Percentiles rank a stretch among this genome's conserved stretches.
Conservation (phyloP, 2,113 vertebrate species). For the Syngnathoides biaculeatus region DNA sequence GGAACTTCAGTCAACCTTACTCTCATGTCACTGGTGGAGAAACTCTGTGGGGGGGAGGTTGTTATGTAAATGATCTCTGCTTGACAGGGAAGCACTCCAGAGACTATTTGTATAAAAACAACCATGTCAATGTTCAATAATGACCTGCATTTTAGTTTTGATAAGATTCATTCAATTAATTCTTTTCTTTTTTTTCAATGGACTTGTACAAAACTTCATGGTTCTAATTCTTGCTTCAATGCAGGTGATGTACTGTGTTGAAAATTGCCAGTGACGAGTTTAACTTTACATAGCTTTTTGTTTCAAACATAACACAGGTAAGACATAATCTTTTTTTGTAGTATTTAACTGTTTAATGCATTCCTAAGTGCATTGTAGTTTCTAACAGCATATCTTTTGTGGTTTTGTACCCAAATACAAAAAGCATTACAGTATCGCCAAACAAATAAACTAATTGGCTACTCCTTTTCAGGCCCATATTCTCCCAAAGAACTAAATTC, state of each 20-base stretch:
- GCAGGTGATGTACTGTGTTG: background rate
- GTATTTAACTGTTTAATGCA: background rate
- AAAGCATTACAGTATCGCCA: background rate
- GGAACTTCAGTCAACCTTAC: too few relatives aligned
- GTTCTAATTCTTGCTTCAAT: background rate
- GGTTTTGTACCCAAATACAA: background rate
- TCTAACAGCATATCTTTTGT: background rate
- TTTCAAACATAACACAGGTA: too few relatives aligned
- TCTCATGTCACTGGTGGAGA: too few relatives aligned
- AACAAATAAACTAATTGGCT: constrained; percentile 1
- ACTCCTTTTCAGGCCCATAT: constrained; percentile 17
- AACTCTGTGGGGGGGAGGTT: too few relatives aligned
- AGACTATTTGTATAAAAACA: too few relatives aligned
- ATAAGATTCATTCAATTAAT: background rate
- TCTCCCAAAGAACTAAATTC: constrained; percentile 28
- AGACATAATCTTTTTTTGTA: too few relatives aligned
- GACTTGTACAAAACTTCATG: background rate
- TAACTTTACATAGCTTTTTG: too few relatives aligned
- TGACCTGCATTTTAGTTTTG: too few relatives aligned
- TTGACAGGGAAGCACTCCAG: too few relatives aligned
- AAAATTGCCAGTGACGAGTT: background rate
- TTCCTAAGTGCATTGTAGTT: background rate
- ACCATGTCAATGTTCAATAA: too few relatives aligned
- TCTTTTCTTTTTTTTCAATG: background rate
- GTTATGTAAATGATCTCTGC: too few relatives aligned